These are phyloP conservation scores for Myrmecobius fasciatus DNA, from an alignment of 2,113 vertebrate genomes.

Conservation along the genomic window DNA sequence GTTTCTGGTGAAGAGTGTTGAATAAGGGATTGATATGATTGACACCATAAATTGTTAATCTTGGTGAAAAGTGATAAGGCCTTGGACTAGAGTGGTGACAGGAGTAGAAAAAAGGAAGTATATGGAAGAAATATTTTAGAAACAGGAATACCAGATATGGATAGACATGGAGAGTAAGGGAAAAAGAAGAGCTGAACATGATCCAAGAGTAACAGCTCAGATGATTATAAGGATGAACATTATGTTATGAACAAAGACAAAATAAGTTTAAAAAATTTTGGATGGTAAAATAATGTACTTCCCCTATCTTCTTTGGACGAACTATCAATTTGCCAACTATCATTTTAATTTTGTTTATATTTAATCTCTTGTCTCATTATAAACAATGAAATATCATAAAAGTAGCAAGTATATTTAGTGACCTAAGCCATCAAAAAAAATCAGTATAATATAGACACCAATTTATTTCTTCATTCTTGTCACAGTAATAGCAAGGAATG, in stretches of 20 bases:
- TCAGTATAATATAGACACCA: not conserved
- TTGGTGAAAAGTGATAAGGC: not conserved
- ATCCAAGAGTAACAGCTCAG: not conserved
- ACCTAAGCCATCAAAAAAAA: constrained; percentile 29
- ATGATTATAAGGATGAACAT: not conserved
- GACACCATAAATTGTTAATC: not conserved
- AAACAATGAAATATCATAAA: constrained; percentile 47
- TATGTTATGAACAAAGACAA: not conserved
- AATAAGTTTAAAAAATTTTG: not conserved
- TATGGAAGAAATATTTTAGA: not conserved
- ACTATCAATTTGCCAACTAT: not conserved
- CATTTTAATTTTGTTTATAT: constrained; percentile 46
- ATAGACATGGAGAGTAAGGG: not conserved
- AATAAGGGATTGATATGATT: not conserved
- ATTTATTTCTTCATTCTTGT: not conserved
- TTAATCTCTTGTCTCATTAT: constrained; percentile 37
- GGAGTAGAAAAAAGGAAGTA: not conserved
- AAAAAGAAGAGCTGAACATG: not conserved
- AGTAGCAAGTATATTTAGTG: not conserved
- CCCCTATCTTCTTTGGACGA: constrained; percentile 2
- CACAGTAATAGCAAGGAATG: not conserved
- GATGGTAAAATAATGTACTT: not conserved
- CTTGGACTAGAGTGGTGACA: not conserved
- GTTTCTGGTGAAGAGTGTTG: not conserved
- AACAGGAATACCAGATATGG: not conserved